These are phyloP conservation scores for Apocheima hispidaria DNA, from an alignment of 2,888 invertebrate genomes.

Conservation along the genomic window DNA sequence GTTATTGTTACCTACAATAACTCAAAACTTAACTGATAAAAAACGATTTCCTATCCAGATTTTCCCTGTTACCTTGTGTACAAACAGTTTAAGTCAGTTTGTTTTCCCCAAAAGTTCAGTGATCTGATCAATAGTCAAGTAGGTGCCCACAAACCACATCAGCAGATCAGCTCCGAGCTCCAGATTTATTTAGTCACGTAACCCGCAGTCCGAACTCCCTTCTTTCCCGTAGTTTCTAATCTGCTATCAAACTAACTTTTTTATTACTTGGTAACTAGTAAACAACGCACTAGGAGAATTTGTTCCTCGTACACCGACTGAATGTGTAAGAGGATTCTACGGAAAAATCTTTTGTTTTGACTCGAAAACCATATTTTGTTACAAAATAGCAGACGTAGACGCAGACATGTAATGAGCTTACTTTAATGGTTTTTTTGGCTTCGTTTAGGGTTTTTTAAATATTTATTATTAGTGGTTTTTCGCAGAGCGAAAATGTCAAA, in stretches of 20 bases:
- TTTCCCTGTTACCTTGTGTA: conserved; percentile 15
- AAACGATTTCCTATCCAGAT: background rate
- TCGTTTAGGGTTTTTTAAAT: background rate
- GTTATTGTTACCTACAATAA: no score
- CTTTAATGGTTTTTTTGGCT: conserved; percentile 4
- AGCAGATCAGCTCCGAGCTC: conserved; percentile 48
- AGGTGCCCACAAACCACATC: conserved; percentile 36
- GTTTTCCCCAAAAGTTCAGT: conserved; percentile 23
- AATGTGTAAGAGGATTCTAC: conserved; percentile 43
- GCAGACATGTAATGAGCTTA: conserved; percentile 16
- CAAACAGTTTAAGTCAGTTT: conserved; percentile 13
- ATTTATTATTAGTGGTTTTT: no score
- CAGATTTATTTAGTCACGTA: conserved; percentile 76
- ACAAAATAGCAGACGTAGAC: conserved; percentile 15
- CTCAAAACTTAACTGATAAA: background rate
- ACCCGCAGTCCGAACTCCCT: conserved; percentile 62
- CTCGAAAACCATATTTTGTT: conserved; percentile 36
- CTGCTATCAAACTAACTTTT: conserved; percentile 78
- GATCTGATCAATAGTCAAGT: conserved; percentile 27
- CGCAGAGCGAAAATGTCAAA: no score
- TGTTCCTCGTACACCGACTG: conserved; percentile 53
- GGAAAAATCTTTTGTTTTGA: conserved; percentile 40
- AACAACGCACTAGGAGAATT: conserved; percentile 65
- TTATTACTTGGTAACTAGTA: conserved; percentile 78
- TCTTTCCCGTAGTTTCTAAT: conserved; percentile 73